Conservation (phyloP, 2,113 vertebrate species). For the Oostethus manadensis region DNA sequence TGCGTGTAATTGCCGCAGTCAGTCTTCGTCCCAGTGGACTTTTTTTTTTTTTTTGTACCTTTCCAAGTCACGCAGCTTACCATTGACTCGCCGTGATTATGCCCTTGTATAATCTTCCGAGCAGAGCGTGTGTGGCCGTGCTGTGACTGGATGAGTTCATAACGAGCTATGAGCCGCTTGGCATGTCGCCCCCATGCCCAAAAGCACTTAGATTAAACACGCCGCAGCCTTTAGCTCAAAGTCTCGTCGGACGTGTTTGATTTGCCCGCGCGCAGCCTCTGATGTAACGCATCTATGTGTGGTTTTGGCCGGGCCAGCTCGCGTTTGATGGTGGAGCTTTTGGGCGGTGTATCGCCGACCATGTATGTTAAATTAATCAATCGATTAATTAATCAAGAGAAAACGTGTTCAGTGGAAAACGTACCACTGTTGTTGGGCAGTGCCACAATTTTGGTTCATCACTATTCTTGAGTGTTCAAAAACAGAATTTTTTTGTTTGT, state of each 20-base stretch:
- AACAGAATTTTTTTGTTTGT: no score
- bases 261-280: constrained; percentile 11
- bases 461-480: no score
- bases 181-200: constrained; percentile 7
- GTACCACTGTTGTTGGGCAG: no score
- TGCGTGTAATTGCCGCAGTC: constrained; percentile 39
- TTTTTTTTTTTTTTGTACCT: neutral
- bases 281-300: constrained; percentile 17
- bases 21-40: constrained; percentile 4
- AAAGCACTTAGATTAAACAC: constrained; percentile 38
- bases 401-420: no score
- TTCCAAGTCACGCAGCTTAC: constrained; percentile 1
- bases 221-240: constrained; percentile 20
- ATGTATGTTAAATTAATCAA: constrained; percentile 1
- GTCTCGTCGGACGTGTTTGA: constrained; percentile 25
- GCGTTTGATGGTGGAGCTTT: neutral
- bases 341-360: neutral
- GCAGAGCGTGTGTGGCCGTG: neutral
- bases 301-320: neutral
- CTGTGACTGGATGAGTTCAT: constrained; percentile 24
- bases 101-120: constrained; percentile 28
- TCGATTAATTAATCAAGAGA: neutral
- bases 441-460: no score
- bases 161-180: constrained; percentile 33
- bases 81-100: constrained; percentile 13